Evolutionary conservation across 2,888 invertebrate species (phyloP), one percentile per base, ranked within the genome.

Genomic region (Drosophila kuntzei): DNA sequence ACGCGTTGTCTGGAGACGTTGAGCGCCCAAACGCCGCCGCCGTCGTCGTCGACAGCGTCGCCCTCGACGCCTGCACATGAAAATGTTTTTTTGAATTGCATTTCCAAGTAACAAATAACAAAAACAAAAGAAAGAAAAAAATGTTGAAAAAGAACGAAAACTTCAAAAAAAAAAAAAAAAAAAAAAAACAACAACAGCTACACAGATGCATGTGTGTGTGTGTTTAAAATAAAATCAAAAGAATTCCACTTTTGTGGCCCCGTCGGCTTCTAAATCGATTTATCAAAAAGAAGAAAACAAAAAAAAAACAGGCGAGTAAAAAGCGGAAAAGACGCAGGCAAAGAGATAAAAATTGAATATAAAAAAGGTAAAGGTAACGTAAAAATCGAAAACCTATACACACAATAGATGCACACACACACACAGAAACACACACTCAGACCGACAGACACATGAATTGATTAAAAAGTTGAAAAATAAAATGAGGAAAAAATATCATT

Each of bases 191-290:
- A 39, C 55, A 53, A 58, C 55, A 66, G 51, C 50, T 25, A 59
- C 43, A 51, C 66, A 64, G 14, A 37, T 29, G 46, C 22, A 64
- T 51, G 25, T 59, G 59, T 44, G 49, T 39, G 36, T 57, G 43
- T 59, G 43, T 80, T 73, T 74, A 74, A 81, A 79, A 79, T 76
- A 79, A 89, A 85, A 87, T 80, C 86, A 89, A 85, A 85, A 87
- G 89, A 85, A 85, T 89, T 85, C 88, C 88, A 87, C 86, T 85
- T 87, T 85, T 83, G 87, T 79, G 82, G 77, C 73, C 81, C 86
- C 86, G 87, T 89, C 84, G 88, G 87, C 83, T 87, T 85, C 87
- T 87, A 84, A 84, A 84, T 89, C 89, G 89, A 85, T 85, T 85
- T 85, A 84, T 84, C 89, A 87, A 85, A 89, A 81, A 83, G 79